Evolutionary conservation across 2,113 vertebrate genomes (phyloP), one percentile per base, ranked within the genome.

Genomic region (Pseudopipra pipra): DNA sequence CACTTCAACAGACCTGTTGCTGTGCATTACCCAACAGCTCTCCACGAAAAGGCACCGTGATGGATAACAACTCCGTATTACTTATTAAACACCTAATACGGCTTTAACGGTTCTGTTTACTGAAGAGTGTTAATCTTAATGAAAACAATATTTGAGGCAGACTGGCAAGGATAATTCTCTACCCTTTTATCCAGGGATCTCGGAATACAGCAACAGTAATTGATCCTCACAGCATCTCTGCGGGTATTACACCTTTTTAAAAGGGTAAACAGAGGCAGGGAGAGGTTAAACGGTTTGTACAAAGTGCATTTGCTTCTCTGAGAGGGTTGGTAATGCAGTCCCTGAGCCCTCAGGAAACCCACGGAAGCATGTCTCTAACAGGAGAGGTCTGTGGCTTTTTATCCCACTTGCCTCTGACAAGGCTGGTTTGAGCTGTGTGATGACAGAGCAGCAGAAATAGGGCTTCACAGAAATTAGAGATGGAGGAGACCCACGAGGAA

Each of bases 21-120:
- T 33, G 17, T n/a, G 65, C 46, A 3, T 71, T 44, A 85, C 51
- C 72, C 78, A 82, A 24, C 58, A 91, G 90, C 82, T 93, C 58
- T 2, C 54, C 73, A 49, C 5, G 9, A 66, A 77, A 33, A 70
- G 87, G 86, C 91, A 63, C 68, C 5, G 15, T 56, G 90, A 94
- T 72, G 76, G 93, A 56, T 90, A 97, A 72, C 90, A 95, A 94
- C 94, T 67, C 54, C 68, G 24, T 77, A 94, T 96, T 93, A 95
- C 71, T 97, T 97, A 96, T 93, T 96, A 97, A 95, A 96, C 95
- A 95, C 75, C 84, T 96, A 93, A 92, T 85, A 87, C 28, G 4
- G 87, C 91, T 96, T 94, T 81, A 97, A 91, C 47, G 2, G 28
- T 41, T 84, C 88, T 97, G 95, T 97, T 96, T 96, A 95, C 95